Percentiles rank a stretch among this genome's conserved stretches.
Conservation (phyloP, 2,797 vertebrate genomes). For the Neosilurus mollespiculum region DNA sequence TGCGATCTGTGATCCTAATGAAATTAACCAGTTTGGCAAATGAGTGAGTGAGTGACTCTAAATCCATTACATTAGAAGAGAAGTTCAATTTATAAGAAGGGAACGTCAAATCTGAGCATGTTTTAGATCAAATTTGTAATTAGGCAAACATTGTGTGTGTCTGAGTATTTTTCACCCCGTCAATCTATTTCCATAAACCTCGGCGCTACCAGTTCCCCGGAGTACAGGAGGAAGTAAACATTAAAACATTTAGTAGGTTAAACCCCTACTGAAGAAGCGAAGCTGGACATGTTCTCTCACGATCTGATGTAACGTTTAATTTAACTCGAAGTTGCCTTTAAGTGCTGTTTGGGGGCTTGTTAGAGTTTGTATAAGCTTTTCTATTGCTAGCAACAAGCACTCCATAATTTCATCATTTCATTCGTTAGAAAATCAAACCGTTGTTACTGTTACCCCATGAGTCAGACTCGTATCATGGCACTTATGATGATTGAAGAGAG, state of each 20-base stretch:
- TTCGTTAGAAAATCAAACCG: not conserved
- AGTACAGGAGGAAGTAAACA: not conserved
- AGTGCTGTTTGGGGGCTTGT: constrained; percentile 5
- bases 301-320: constrained; percentile 29
- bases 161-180: not conserved
- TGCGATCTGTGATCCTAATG: no score
- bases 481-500: constrained; percentile 29
- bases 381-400: not conserved
- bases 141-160: not conserved
- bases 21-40: no score
- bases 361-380: constrained; percentile 20
- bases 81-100: not conserved
- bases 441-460: constrained; percentile 3
- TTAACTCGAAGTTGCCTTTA: constrained; percentile 19
- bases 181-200: not conserved
- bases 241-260: not conserved
- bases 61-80: not conserved
- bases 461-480: not conserved
- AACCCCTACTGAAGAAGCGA: constrained; percentile 20
- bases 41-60: no score
- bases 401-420: not conserved
- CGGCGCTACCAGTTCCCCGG: not conserved
- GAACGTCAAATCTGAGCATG: not conserved
- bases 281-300: not conserved
- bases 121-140: not conserved